Percentiles rank a stretch among this genome's conserved stretches.
Conservation (phyloP, 2,888 invertebrate genomes). For the Scaptomyza reducta region DNA sequence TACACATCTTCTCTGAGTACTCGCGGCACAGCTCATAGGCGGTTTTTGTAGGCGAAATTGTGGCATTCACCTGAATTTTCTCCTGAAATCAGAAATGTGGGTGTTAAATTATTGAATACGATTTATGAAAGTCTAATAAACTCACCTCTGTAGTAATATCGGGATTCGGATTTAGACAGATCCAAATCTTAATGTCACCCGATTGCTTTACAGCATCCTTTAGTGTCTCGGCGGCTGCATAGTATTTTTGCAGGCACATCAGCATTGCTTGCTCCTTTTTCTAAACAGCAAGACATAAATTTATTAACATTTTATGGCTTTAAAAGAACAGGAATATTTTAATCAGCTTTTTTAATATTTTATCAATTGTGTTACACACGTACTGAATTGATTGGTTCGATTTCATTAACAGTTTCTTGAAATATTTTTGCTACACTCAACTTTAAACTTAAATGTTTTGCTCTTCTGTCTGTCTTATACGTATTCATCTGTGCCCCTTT, state of each 20-base stretch:
- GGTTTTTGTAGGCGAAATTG: constrained; percentile 90
- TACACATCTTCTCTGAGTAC: constrained; percentile 87
- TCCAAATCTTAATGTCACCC: constrained; percentile 92
- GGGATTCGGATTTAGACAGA: constrained; percentile 86
- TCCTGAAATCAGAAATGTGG: constrained; percentile 66
- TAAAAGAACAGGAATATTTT: too few species aligned
- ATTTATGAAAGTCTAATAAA: constrained; percentile 62
- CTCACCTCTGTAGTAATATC: constrained; percentile 87
- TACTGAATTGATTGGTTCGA: too few species aligned
- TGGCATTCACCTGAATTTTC: constrained; percentile 83
- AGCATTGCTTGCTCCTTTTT: constrained; percentile 89
- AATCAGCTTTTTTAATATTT: too few species aligned
- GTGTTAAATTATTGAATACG: neutral
- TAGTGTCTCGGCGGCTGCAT: constrained; percentile 87
- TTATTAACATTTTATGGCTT: too few species aligned
- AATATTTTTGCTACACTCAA: too few species aligned
- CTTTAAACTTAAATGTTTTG: too few species aligned
- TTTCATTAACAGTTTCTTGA: too few species aligned
- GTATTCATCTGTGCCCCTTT: too few species aligned
- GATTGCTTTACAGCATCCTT: constrained; percentile 88
- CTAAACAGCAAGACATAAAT: constrained; percentile 41
- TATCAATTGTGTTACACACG: too few species aligned
- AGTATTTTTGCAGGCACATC: constrained; percentile 89
- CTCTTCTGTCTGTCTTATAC: too few species aligned
- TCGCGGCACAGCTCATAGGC: constrained; percentile 91